A percentile compares a stretch with the other conserved stretches of the same genome.
Conservation (phyloP, 2,888 invertebrate species). For the Stictocephala bisonia region DNA sequence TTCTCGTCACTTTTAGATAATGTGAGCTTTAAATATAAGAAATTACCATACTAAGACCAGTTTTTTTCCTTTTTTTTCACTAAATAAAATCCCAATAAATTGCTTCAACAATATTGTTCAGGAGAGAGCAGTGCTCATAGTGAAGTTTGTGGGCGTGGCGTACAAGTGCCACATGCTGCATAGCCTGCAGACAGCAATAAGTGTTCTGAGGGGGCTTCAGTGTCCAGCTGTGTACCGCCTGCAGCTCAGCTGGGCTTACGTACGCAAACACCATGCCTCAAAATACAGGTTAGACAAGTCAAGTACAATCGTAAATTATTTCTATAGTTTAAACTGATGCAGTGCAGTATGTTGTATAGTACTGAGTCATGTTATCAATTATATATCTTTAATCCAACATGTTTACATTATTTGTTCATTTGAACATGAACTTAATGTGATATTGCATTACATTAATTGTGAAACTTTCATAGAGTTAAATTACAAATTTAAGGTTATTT, state of each 20-base stretch:
- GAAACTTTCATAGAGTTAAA: too few species aligned
- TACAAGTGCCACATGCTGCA: conserved; percentile 67
- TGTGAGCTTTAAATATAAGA: background rate
- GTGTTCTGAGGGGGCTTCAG: conserved; percentile 68
- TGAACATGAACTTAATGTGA: too few species aligned
- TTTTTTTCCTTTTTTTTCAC: background rate
- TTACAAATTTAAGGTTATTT: too few species aligned
- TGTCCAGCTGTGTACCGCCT: conserved; percentile 68
- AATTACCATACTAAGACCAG: background rate
- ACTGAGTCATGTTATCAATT: too few species aligned
- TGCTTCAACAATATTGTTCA: conserved; percentile 56
- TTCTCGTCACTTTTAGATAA: too few species aligned
- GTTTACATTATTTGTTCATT: too few species aligned
- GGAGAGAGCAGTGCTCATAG: conserved; percentile 67
- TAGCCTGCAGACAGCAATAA: conserved; percentile 69
- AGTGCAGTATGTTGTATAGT: too few species aligned
- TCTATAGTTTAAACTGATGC: too few species aligned
- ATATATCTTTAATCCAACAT: too few species aligned
- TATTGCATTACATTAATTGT: too few species aligned
- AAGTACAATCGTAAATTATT: too few species aligned
- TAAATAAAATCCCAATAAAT: background rate
- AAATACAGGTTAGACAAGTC: conserved; percentile 66
- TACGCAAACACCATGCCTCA: conserved; percentile 67
- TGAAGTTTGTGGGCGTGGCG: conserved; percentile 69
- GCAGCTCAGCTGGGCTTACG: conserved; percentile 67